Evolutionary conservation across 92 coral and sea anemone genomes (phyloP).

Genomic region (Epizoanthus scotinus): DNA sequence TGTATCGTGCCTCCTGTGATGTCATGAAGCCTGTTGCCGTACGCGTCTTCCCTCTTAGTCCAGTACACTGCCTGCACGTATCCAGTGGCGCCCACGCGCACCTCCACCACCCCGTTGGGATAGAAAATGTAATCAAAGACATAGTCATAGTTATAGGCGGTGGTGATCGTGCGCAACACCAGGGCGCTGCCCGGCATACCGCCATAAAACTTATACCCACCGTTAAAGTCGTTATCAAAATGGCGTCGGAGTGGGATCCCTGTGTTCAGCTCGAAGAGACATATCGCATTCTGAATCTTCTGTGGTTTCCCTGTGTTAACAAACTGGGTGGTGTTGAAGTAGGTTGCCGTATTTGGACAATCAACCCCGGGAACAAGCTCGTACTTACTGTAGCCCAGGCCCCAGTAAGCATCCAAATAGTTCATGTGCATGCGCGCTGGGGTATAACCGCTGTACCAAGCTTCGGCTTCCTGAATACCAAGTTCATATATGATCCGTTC

Average conservation of each 20-base stretch:
- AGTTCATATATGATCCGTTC: conserved; percentile 79
- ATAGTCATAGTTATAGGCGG: conserved; percentile 79
- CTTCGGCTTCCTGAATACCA: conserved; percentile 84
- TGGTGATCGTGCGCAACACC: conserved; percentile 71
- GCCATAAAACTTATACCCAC: conserved; percentile 76
- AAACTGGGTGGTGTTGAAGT: conserved; percentile 64
- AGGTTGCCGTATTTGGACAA: conserved; percentile 84
- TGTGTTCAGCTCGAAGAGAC: conserved; percentile 87
- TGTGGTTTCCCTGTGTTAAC: conserved; percentile 56
- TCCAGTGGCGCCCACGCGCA: conserved; percentile 75
- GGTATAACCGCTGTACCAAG: conserved; percentile 80
- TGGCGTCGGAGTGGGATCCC: conserved; percentile 94
- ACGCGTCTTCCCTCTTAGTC: conserved; percentile 35
- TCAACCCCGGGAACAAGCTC: conserved; percentile 82
- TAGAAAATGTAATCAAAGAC: conserved; percentile 85
- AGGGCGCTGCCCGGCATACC: conserved; percentile 73
- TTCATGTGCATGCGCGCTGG: conserved; percentile 61
- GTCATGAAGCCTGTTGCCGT: conserved; percentile 62
- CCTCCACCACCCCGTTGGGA: conserved; percentile 84
- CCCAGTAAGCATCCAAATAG: conserved; percentile 74
- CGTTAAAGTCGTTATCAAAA: conserved; percentile 65
- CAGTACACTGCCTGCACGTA: conserved; percentile 62
- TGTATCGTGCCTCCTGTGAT: conserved; percentile 67
- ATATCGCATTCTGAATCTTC: conserved; percentile 71
- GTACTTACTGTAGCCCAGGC: conserved; percentile 57